phyloP scores from a whole-genome alignment of 2,888 invertebrate species.

The Mallateleia sp. region DNA sequence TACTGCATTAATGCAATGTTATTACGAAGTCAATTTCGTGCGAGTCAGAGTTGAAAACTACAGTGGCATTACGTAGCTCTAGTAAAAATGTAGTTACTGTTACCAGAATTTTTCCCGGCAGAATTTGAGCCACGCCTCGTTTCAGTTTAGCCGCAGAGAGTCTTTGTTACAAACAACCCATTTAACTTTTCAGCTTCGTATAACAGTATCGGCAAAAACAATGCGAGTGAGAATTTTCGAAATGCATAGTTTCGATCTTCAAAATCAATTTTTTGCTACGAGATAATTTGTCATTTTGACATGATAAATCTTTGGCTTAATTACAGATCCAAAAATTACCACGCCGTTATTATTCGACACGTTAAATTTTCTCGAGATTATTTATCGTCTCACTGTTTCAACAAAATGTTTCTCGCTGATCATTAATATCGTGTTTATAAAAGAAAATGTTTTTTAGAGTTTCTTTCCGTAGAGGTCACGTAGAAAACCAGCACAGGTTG shows the following conservation, averaged over 20 bases:
- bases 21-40: no score
- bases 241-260: neutral
- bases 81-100: slow-evolving; percentile 6
- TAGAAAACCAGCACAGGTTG: slow-evolving; percentile 52
- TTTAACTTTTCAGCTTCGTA: neutral
- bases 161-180: neutral
- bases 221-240: neutral
- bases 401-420: slow-evolving; percentile 8
- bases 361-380: slow-evolving; percentile 5
- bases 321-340: slow-evolving; percentile 18
- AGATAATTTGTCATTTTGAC: neutral
- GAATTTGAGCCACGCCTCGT: slow-evolving; percentile 15
- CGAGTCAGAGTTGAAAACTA: no score
- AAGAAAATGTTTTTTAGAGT: slow-evolving; percentile 36
- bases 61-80: neutral
- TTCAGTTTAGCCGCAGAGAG: neutral
- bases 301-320: neutral
- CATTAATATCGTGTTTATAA: slow-evolving; percentile 47
- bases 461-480: slow-evolving; percentile 42
- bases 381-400: slow-evolving; percentile 15
- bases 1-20: no score
- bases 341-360: slow-evolving; percentile 26
- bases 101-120: slow-evolving; percentile 1
- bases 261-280: neutral
- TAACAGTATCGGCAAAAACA: neutral